Base-by-base conservation (phyloP, 2,888 invertebrate species). In the Troides helena region DNA sequence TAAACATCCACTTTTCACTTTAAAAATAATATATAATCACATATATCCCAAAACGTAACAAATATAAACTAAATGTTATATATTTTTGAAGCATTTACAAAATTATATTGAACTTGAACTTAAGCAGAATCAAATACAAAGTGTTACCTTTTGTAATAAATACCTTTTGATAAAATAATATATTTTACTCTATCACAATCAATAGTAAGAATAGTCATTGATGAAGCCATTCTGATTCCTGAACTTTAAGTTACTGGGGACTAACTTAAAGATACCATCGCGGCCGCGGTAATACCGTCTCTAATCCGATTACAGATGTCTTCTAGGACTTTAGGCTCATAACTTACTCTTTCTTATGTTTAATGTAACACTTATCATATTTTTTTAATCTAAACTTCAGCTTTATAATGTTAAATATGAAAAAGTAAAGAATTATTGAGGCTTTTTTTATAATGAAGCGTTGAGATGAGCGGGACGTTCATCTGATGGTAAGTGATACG, bases 251-350 rank as follows among this genome's bases (percentile, higher is more conserved):
- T 78, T 75, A 75, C 78, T 76, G 59, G 70, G 71, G 58, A 57
- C 74, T 72, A 81, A 80, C 79, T 30, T 75, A 71, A 67, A 79
- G 84, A 86, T 84, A 73, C 75, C 84, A 87, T 87, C 86, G 70
- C 76, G 72, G 71, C 62, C 58, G 61, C 65, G 68, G 74, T 76
- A 79, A 80, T 82, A 81, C 77, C 79, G 50, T 77, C 73, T 65
- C 59, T 59, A 62, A 85, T 85, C 80, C 82, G 85, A 85, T 86
- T 85, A 84, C 75, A 72, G 77, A 75, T 80, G 80, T 81, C 78
- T 79, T 77, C 76, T 76, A 73, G 72, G 76, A 76, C 60, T 78
- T 81, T 77, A 75, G 75, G 69, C 68, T 75, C 76, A 74, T 79
- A 79, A 74, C 74, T 73, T 74, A 68, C 66, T 73, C 73, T 73